Percentiles rank a stretch among this genome's conserved stretches.
Conservation (phyloP, 2,888 invertebrate species). For the Platypus cylindrus region DNA sequence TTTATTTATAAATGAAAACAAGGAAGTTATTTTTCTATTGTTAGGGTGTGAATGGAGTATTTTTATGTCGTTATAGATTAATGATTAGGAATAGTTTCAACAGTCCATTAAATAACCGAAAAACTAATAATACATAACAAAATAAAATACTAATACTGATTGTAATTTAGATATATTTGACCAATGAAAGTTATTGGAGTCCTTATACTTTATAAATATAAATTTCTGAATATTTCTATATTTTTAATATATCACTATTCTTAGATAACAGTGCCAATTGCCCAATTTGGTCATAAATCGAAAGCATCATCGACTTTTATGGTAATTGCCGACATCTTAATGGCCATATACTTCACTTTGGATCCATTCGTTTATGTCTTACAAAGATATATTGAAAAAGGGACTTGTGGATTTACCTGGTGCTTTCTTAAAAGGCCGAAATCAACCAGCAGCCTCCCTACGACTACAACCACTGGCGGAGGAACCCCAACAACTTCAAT, state of each 20-base stretch:
- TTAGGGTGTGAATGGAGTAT: no score
- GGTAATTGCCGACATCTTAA: slow-evolving; percentile 55
- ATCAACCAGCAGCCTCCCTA: slow-evolving; percentile 19
- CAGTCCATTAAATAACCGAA: no score
- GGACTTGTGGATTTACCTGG: slow-evolving; percentile 20
- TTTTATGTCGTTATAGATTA: no score
- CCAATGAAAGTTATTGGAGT: no score
- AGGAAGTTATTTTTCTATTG: no score
- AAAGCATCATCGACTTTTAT: slow-evolving; percentile 38
- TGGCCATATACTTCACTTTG: slow-evolving; percentile 69
- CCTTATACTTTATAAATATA: no score
- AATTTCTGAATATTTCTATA: slow-evolving; percentile 4
- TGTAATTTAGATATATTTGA: no score
- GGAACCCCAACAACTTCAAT: slow-evolving; percentile 21
- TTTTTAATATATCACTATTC: slow-evolving; percentile 11
- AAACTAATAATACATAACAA: no score
- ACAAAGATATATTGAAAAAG: slow-evolving; percentile 42
- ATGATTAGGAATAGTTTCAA: no score
- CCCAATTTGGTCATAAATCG: slow-evolving; percentile 34
- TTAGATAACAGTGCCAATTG: slow-evolving; percentile 54
- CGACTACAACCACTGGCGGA: slow-evolving; percentile 15
- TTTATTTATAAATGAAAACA: no score
- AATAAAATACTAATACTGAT: no score
- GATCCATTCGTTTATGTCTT: slow-evolving; percentile 77
- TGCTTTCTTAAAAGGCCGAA: slow-evolving; percentile 18